Evolutionary conservation across 2,113 vertebrate species (phyloP).

Genomic region (Amblyopsis rosae): DNA sequence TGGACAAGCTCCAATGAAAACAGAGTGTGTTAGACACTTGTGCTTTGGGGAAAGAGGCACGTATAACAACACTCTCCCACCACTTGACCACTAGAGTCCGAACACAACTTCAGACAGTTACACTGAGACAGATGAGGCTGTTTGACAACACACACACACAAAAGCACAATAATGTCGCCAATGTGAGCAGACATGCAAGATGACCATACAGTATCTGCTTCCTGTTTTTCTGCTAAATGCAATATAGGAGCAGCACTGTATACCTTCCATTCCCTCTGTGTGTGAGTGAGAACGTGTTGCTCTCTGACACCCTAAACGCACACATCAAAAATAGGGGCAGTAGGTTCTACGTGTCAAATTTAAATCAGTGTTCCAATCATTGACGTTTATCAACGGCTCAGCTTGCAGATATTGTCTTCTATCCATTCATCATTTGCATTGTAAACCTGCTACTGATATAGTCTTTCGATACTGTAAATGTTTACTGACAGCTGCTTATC

Average conservation of each 20-base stretch:
- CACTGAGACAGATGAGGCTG: constrained; percentile 14
- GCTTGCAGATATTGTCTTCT: constrained; percentile 34
- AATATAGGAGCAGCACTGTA: constrained; percentile 63
- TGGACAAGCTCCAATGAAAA: constrained; percentile 62
- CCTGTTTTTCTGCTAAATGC: constrained; percentile 75
- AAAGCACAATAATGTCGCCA: constrained; percentile 43
- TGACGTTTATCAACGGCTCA: constrained; percentile 37
- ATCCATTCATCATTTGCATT: constrained; percentile 20
- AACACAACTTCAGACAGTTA: constrained; percentile 14
- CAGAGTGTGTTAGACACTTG: constrained; percentile 61
- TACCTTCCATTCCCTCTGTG: constrained; percentile 19
- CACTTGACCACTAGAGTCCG: constrained; percentile 38
- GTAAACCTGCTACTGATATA: constrained; percentile 24
- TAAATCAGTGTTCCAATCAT: constrained; percentile 28
- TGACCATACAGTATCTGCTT: constrained; percentile 59
- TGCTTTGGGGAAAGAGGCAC: constrained; percentile 25
- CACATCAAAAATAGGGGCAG: constrained; percentile 35
- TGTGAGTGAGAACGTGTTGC: constrained; percentile 3
- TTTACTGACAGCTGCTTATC: constrained; percentile 23
- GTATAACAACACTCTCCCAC: constrained; percentile 46
- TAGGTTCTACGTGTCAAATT: constrained; percentile 28
- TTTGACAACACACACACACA: constrained; percentile 17
- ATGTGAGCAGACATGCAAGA: constrained; percentile 66
- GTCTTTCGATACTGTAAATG: constrained; percentile 16
- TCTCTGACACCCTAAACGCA: not conserved